Conservation (phyloP, 2,888 invertebrate genomes). For the Exephanes ischioxanthus region DNA sequence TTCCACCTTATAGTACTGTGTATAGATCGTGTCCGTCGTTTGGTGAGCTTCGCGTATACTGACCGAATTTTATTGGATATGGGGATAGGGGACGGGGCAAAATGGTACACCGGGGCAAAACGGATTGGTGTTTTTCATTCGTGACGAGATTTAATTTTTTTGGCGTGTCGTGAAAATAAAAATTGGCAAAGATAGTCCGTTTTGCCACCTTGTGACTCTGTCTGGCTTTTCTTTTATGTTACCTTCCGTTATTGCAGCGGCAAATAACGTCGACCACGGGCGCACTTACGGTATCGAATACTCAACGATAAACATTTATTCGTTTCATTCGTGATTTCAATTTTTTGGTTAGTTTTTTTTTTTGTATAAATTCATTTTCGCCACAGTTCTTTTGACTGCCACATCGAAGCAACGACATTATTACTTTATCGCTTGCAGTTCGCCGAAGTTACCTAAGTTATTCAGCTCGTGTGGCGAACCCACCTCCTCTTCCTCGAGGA, state of each 20-base stretch:
- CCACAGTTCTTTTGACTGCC: background rate
- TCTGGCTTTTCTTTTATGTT: background rate
- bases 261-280: background rate
- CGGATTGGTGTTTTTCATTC: too few relatives aligned
- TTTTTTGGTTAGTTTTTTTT: background rate
- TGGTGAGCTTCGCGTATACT: constrained; percentile 69
- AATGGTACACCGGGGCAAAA: too few relatives aligned
- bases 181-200: too few relatives aligned
- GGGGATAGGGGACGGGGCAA: too few relatives aligned
- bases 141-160: too few relatives aligned
- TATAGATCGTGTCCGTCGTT: constrained; percentile 65
- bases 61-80: constrained; percentile 82
- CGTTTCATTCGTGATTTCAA: background rate
- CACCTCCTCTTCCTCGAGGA: constrained; percentile 6
- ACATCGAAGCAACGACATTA: background rate
- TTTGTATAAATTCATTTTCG: background rate
- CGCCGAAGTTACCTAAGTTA: background rate
- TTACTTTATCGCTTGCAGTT: background rate
- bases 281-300: background rate
- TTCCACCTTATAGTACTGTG: constrained; percentile 31
- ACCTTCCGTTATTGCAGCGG: background rate
- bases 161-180: too few relatives aligned
- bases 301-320: constrained; percentile 4
- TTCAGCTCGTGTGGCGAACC: constrained; percentile 32
- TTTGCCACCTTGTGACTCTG: too few relatives aligned